phyloP scores from a whole-genome alignment of 2,113 vertebrate species.

The Girardinichthys multiradiatus region DNA sequence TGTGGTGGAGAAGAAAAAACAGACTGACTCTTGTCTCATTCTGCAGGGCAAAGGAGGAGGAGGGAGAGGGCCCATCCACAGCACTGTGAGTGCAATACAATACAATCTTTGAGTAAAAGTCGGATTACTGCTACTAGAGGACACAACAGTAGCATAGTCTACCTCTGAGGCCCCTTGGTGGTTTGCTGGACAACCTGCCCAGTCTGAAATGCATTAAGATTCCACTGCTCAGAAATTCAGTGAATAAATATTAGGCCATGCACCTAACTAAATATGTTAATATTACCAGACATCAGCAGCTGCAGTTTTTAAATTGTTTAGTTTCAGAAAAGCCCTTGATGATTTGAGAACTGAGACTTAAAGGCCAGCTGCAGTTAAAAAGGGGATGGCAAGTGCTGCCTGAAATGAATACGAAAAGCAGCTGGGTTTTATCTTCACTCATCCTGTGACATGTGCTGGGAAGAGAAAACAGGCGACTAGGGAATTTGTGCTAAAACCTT shows the following conservation, averaged over 20 bases:
- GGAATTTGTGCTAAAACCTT: slow-evolving; percentile 67
- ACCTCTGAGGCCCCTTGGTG: slow-evolving; percentile 53
- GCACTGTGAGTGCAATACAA: slow-evolving; percentile 56
- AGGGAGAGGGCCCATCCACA: slow-evolving; percentile 58
- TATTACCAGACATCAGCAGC: slow-evolving; percentile 29
- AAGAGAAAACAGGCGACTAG: slow-evolving; percentile 78
- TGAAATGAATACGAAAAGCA: slow-evolving; percentile 75
- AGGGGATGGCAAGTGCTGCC: slow-evolving; percentile 64
- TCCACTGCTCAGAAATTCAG: not conserved
- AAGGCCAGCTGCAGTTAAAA: slow-evolving; percentile 64
- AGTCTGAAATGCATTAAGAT: slow-evolving; percentile 8
- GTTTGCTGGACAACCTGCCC: slow-evolving; percentile 35
- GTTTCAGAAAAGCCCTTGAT: slow-evolving; percentile 50
- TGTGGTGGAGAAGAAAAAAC: slow-evolving; percentile 55
- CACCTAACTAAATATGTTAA: slow-evolving; percentile 36
- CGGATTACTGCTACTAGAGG: slow-evolving; percentile 38
- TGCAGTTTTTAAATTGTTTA: slow-evolving; percentile 51
- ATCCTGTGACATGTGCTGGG: slow-evolving; percentile 68
- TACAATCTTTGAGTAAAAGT: slow-evolving; percentile 69
- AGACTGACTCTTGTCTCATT: slow-evolving; percentile 72
- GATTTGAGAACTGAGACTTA: slow-evolving; percentile 61
- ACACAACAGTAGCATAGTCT: slow-evolving; percentile 43
- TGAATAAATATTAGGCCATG: not conserved
- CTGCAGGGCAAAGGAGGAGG: slow-evolving; percentile 51
- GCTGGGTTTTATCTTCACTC: slow-evolving; percentile 75